Evolutionary conservation across 1,140 invertebrate species (phyloP).

Genomic region (Ganaspis sp.): DNA sequence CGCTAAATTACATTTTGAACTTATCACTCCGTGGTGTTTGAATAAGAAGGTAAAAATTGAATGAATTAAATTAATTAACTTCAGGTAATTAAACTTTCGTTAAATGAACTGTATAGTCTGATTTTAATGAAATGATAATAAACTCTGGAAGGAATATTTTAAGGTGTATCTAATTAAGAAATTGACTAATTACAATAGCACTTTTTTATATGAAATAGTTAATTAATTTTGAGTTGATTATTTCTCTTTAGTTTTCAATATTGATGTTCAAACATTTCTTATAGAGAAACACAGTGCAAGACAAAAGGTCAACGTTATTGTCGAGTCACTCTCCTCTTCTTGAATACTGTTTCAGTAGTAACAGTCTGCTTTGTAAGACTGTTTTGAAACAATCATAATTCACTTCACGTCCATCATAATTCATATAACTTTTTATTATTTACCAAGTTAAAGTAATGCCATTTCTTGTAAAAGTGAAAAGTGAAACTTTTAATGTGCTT

Average conservation of each 20-base stretch:
- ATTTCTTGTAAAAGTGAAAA: neutral
- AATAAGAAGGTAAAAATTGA: no score
- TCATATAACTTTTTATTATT: neutral
- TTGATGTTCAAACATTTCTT: neutral
- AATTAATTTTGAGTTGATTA: neutral
- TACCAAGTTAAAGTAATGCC: neutral
- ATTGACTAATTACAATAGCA: no score
- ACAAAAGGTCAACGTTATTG: conserved; percentile 27
- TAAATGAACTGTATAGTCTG: no score
- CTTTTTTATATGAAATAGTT: neutral
- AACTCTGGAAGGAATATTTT: no score
- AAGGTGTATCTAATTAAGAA: no score
- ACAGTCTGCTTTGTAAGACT: conserved; percentile 1
- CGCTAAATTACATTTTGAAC: no score
- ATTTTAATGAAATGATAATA: no score
- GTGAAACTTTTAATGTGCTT: neutral
- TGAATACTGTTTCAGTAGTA: conserved; percentile 30
- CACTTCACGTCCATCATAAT: conserved; percentile 1
- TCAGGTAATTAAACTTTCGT: no score
- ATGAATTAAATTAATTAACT: no score
- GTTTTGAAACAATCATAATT: conserved; percentile 22
- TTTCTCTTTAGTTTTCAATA: neutral
- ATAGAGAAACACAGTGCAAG: neutral
- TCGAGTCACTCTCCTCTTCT: neutral
- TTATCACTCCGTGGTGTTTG: no score